A percentile compares a stretch with the other conserved stretches of the same genome.
Conservation (phyloP, 1,140 invertebrate genomes). For the Aphelenchoides besseyi region DNA sequence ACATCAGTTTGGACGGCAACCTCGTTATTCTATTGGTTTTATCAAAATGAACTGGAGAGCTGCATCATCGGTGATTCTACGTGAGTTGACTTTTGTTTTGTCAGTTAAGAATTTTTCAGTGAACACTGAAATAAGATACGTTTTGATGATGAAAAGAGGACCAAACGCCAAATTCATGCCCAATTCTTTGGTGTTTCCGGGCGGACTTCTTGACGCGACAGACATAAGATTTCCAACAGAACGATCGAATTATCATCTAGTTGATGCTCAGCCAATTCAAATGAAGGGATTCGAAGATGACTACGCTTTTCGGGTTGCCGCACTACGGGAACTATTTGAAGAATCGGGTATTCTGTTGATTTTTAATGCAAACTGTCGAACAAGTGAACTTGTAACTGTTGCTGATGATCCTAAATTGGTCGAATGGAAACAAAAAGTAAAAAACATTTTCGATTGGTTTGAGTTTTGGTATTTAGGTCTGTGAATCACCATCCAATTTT, state of each 20-base stretch:
- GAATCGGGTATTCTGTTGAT: slow-evolving; percentile 11
- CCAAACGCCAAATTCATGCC: slow-evolving; percentile 19
- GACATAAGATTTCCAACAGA: neutral
- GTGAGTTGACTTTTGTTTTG: slow-evolving; percentile 11
- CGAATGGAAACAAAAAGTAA: slow-evolving; percentile 10
- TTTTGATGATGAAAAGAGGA: slow-evolving; percentile 18
- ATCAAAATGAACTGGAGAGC: neutral
- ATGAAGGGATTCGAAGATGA: slow-evolving; percentile 4
- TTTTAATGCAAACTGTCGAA: neutral
- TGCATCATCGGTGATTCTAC: neutral
- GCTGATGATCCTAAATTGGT: slow-evolving; percentile 7
- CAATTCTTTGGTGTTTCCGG: slow-evolving; percentile 16
- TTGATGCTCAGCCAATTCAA: neutral
- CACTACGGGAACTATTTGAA: slow-evolving; percentile 14
- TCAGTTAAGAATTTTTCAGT: neutral
- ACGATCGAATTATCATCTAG: neutral
- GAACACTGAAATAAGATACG: slow-evolving; percentile 4
- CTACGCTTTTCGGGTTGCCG: neutral
- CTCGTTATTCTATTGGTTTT: neutral
- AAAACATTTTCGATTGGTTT: neutral
- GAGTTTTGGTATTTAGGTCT: neutral
- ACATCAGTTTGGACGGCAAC: neutral
- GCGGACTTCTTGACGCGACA: neutral
- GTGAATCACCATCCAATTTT: neutral
- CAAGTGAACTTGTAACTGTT: slow-evolving; percentile 1